phyloP scores from a whole-genome alignment of 2,888 invertebrate genomes.

The Galerucella nymphaeae region DNA sequence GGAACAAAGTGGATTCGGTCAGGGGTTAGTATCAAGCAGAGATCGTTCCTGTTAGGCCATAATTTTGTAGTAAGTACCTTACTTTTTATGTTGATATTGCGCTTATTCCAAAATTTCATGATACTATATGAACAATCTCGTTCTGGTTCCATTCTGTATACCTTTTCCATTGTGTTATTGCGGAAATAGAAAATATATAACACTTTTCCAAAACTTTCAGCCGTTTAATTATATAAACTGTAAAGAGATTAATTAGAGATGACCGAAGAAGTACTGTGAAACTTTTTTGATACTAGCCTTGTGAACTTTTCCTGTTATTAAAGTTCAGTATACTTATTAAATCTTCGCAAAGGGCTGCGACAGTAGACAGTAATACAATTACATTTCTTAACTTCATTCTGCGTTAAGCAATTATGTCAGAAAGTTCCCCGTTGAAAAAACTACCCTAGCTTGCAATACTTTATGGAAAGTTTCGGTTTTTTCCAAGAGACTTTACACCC shows the following conservation, averaged over 20 bases:
- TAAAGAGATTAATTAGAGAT: conserved; percentile 3
- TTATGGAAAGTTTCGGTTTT: conserved; percentile 11
- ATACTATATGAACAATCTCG: too few species aligned
- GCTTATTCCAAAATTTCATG: too few species aligned
- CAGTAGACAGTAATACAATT: conserved; percentile 24
- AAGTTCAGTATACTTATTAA: conserved; percentile 21
- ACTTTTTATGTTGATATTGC: too few species aligned
- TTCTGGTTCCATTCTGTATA: too few species aligned
- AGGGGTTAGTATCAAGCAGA: too few species aligned
- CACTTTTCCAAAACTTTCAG: not conserved
- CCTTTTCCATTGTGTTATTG: too few species aligned
- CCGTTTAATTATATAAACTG: not conserved
- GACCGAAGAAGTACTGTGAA: not conserved
- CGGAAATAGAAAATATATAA: not conserved
- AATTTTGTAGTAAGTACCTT: too few species aligned
- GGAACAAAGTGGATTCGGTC: too few species aligned
- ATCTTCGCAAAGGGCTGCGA: conserved; percentile 15
- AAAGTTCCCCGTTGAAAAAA: conserved; percentile 17
- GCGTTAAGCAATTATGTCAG: conserved; percentile 28
- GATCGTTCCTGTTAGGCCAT: too few species aligned
- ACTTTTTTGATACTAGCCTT: conserved; percentile 19
- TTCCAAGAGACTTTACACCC: not conserved
- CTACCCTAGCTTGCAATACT: conserved; percentile 19
- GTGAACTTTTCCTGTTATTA: conserved; percentile 24
- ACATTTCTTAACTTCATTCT: conserved; percentile 25